Base-by-base conservation (phyloP, 2,797 vertebrate species). In the Mallotus villosus region DNA sequence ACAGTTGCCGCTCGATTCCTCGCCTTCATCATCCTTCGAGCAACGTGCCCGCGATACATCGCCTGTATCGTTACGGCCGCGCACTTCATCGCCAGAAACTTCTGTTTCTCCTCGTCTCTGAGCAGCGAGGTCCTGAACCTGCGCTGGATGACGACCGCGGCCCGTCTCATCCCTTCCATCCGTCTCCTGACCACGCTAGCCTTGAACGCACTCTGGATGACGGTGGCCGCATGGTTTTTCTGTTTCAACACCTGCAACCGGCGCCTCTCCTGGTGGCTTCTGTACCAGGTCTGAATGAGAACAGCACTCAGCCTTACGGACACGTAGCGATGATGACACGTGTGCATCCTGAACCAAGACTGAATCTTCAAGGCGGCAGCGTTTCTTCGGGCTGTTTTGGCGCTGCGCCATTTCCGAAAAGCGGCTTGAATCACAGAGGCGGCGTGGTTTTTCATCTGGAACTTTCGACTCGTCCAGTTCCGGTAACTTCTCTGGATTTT, bases 191-290 rank as follows among this genome's bases (percentile, higher is more conserved):
- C 86, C 16, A 69, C 27, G 2, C 88, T 82, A 29, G 92, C 89
- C 79, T 94, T 93, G 78, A 95, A 95, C 67, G 89, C 89, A 1
- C 90, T 86, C 73, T 99, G 97, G 76, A 98, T 94, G 78, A 87
- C 84, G 4, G 90, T 0, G n/a, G 95, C 94, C 1, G 95, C 92
- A 29, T 0, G 12, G 12, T 84, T 79, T 68, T 87, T 88, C 7
- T 81, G 81, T 77, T 90, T 89, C 41, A 89, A 9, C 67, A 4
- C 25, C 32, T 82, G 63, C 62, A 90, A 90, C 71, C 32, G 0
- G 21, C 59, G 63, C 64, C 90, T 90, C 77, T 92, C 87, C 0
- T 17, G 63, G 0, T 22, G 75, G 70, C 89, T 90, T 86, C 90
- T 90, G 70, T 81, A 93, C 72, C 82, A 92, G 24, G 95, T 87